These are phyloP conservation scores for Platypus cylindrus DNA, from an alignment of 2,888 invertebrate genomes.

Conservation along the genomic window DNA sequence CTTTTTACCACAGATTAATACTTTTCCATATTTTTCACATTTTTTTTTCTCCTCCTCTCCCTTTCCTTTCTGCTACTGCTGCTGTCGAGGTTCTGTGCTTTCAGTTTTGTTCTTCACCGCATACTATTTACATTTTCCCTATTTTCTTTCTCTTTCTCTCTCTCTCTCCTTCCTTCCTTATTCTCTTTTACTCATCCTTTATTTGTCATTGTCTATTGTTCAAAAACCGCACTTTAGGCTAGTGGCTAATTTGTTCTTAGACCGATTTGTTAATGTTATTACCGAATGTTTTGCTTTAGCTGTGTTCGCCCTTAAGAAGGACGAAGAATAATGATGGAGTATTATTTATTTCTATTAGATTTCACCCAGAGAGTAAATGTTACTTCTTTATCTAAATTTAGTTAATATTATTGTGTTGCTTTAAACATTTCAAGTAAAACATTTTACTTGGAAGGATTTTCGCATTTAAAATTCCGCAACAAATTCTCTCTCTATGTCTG, in stretches of 20 bases:
- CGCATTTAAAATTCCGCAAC: too few species aligned
- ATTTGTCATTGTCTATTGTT: conserved; percentile 14
- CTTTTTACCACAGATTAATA: too few species aligned
- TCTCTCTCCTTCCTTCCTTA: conserved; percentile 12
- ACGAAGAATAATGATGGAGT: conserved; percentile 11
- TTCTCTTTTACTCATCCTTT: conserved; percentile 10
- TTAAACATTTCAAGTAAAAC: too few species aligned
- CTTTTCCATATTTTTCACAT: too few species aligned
- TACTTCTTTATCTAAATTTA: conserved; percentile 9
- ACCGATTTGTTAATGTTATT: conserved; percentile 15
- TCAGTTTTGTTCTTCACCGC: too few species aligned
- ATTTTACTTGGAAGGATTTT: too few species aligned
- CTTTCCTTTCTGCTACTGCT: too few species aligned
- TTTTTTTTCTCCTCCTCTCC: too few species aligned
- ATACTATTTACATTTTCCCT: conserved; percentile 5
- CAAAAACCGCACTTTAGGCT: conserved; percentile 12
- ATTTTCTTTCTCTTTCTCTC: conserved; percentile 5
- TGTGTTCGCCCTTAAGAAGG: too few species aligned
- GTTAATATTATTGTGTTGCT: too few species aligned
- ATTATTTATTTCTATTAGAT: conserved; percentile 16
- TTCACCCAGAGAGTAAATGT: conserved; percentile 8
- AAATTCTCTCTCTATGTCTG: too few species aligned
- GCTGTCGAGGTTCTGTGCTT: too few species aligned
- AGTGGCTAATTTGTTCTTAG: conserved; percentile 13
- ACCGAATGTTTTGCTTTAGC: conserved; percentile 14